Evolutionary conservation across 2,113 vertebrate genomes (phyloP), one percentile per base, ranked within the genome.

Genomic region (Equus przewalskii): DNA sequence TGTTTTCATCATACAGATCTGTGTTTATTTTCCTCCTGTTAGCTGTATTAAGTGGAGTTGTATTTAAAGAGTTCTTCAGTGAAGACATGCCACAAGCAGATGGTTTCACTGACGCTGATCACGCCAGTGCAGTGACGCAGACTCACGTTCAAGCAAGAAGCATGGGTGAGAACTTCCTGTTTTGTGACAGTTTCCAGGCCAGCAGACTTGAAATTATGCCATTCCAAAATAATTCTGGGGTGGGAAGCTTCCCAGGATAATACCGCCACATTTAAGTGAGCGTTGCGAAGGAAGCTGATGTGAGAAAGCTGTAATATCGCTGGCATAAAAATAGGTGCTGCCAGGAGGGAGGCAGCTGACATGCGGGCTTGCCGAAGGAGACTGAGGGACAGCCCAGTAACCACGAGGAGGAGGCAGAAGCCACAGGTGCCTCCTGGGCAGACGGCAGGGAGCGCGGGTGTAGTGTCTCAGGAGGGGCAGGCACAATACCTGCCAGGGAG

Each of bases 211-310:
- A 98, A 96, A 97, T 97, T 95, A 95, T 89, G 97, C 96, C 93
- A 96, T 97, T 98, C 91, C 93, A 94, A 97, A 98, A 97, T 97
- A 97, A 97, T 93, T 95, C 96, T 94, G 92, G 97, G 98, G 83
- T 90, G 84, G 95, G 83, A 97, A 96, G 87, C 94, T 96, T 93
- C 97, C 88, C 95, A 84, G 94, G 94, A 97, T 95, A 87, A 98
- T 88, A 81, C 76, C 91, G 91, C 70, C 87, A 97, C 93, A 89
- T 65, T 97, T 95, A 97, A 97, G 92, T 95, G 94, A 98, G 96
- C 87, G 19, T 90, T 97, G 78, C 26, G 0, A 86, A 88, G 94
- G 64, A 97, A 62, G 87, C 96, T 96, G 96, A 96, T 67, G 89
- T 84, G 94, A 96, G 96, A 95, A 96, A 83, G 97, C 97, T 98